Evolutionary conservation across 2,797 vertebrate species (phyloP), one percentile per base, ranked within the genome.

Genomic region (Sparidentex hasta): DNA sequence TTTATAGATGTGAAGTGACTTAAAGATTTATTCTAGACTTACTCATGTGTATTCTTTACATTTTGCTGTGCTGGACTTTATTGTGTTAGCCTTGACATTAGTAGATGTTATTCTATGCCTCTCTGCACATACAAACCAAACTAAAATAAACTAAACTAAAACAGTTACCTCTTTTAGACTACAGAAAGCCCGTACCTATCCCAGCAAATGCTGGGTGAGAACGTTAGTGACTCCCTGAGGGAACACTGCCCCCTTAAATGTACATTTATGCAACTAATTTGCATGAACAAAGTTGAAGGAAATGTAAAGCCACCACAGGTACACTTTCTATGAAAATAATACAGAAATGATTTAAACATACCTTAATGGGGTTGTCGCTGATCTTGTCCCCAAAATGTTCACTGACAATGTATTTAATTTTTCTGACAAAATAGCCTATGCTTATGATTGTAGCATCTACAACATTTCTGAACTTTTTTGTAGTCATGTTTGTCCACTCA

Each of bases 1-100:
- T 67, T 61, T 52, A 7, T n/a, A 11, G 33, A 41, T 43, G 43
- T 43, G 68, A 58, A 25, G 67, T 38, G 41, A 54, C 47, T 51
- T 3, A 29, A 43, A 38, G 27, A 65, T 78, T 47, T 44, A 63
- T 54, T 65, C 9, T 17, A 13, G 18, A 56, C 23, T 47, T 3
- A 4, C 43, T 76, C 13, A 23, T 54, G 20, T 18, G 44, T 47
- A 50, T 21, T 58, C 20, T 18, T 13, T 5, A 41, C 8, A 25
- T 74, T n/a, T n/a, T n/a, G n/a, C n/a, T n/a, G 48, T 71, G 56
- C n/a, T 65, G 12, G 13, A 38, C 12, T 29, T 47, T 9, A 25
- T 20, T 33, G 11, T 50, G 12, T 50, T 62, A 0, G 47, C 43
- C 29, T 56, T 76, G 3, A 69, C 1, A 57, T 52, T 3, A 14